Evolutionary conservation across 1,140 invertebrate genomes (phyloP).

Genomic region (Pemphigus obesinymphae): DNA sequence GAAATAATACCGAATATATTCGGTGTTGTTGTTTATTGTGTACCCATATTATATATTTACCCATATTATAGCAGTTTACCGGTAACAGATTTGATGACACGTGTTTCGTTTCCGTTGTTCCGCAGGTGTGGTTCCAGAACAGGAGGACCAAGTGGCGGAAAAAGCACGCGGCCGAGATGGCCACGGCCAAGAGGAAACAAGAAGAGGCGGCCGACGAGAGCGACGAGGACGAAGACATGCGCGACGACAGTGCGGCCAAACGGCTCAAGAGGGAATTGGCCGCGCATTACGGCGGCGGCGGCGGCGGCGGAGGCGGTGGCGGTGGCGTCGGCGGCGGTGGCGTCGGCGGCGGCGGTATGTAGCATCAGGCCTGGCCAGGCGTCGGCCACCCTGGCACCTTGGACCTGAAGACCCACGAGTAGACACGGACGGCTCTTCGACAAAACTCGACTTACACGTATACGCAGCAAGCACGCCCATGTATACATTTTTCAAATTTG

Average conservation of each 20-base stretch:
- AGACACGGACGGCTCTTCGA: not conserved
- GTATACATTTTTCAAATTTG: not conserved
- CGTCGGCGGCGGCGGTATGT: slow-evolving; percentile 43
- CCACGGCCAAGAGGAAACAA: slow-evolving; percentile 92
- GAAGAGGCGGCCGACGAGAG: slow-evolving; percentile 80
- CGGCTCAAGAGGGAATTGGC: slow-evolving; percentile 56
- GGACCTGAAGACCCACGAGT: slow-evolving; percentile 36
- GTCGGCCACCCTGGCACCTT: slow-evolving; percentile 20
- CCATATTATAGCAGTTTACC: too few species aligned
- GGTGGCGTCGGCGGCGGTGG: slow-evolving; percentile 51
- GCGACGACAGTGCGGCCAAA: slow-evolving; percentile 54
- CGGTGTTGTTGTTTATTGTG: too few species aligned
- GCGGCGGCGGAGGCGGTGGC: slow-evolving; percentile 51
- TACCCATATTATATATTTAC: too few species aligned
- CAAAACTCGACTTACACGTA: not conserved
- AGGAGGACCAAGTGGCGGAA: slow-evolving; percentile 98
- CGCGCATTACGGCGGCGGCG: slow-evolving; percentile 50
- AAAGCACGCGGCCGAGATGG: slow-evolving; percentile 98
- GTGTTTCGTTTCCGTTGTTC: slow-evolving; percentile 44
- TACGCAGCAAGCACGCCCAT: not conserved
- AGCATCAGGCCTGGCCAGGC: slow-evolving; percentile 44
- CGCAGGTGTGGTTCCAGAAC: slow-evolving; percentile 99
- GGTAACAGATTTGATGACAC: too few species aligned
- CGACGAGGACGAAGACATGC: slow-evolving; percentile 57
- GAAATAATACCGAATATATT: too few species aligned